Base-by-base conservation (phyloP, 2,113 vertebrate species). In the Mixornis gularis region DNA sequence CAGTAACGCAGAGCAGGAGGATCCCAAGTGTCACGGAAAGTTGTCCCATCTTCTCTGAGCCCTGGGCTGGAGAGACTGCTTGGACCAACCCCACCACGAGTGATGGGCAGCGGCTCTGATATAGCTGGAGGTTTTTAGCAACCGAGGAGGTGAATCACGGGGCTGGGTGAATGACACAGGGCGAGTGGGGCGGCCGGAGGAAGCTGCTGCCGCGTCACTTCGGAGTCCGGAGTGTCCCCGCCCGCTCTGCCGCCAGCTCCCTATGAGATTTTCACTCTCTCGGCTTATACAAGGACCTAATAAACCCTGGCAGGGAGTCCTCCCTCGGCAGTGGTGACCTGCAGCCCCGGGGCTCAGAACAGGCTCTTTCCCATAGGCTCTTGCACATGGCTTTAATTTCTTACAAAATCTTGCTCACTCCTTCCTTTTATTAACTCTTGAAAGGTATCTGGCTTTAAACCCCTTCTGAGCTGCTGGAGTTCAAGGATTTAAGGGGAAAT, bases 351-450 rank as follows among this genome's bases (percentile, higher is more conserved):
- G 41, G 60, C 48, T 82, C 14, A 4, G 20, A 66, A 41, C 36
- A 43, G 62, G 56, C 87, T 68, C 52, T 41, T 79, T 83, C 83
- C 60, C 59, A 65, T 34, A 74, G 92, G 74, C 85, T 91, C 90
- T 59, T 83, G 62, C 7, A 16, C 59, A 44, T 40, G 84, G 46
- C n/a, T 84, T 86, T 89, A 87, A 92, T 79, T 81, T 85, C 77
- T 71, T 21, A 53, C 69, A 29, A 81, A 93, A 30, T 52, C 69
- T 49, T 32, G 29, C 49, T 68, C 68, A 10, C 85, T 78, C 85
- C 62, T 83, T 92, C 52, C 29, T 46, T 27, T 41, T 26, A 12
- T 95, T 96, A 95, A 94, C 95, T 79, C 82, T 93, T 91, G 90
- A 83, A 34, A 91, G 81, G 92, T 65, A 52, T 41, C 30, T 38